phyloP scores from a whole-genome alignment of 2,797 vertebrate genomes.

The Distichodus sexfasciatus region DNA sequence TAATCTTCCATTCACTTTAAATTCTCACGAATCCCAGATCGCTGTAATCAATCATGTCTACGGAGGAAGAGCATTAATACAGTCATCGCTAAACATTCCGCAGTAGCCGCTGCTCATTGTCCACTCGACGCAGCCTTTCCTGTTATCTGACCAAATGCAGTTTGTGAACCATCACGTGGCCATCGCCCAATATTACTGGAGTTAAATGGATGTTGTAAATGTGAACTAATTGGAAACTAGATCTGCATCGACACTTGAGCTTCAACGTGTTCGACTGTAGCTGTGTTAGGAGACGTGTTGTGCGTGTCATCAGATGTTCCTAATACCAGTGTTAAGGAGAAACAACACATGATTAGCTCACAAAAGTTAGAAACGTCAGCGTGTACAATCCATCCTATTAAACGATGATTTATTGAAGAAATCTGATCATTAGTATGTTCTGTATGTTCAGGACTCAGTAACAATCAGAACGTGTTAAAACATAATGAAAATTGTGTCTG shows the following conservation, averaged over 20 bases:
- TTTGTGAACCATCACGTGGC: constrained; percentile 1
- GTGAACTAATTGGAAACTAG: neutral
- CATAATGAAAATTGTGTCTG: constrained; percentile 1
- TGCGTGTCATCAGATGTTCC: too few relatives aligned
- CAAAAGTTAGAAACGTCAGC: constrained; percentile 23
- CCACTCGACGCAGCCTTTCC: neutral
- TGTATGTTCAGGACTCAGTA: neutral
- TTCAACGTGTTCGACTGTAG: constrained; percentile 7
- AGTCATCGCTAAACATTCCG: neutral
- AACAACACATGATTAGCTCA: constrained; percentile 39
- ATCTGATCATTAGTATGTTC: neutral
- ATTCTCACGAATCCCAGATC: neutral
- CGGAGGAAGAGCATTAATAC: neutral
- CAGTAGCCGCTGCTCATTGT: neutral
- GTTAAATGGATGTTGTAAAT: neutral
- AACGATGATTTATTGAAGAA: constrained; percentile 10
- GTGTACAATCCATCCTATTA: constrained; percentile 9
- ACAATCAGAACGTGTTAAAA: neutral
- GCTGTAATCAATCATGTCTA: neutral
- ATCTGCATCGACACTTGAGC: neutral
- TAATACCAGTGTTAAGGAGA: constrained; percentile 30
- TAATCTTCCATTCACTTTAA: neutral
- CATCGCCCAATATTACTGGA: neutral
- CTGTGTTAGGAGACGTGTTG: neutral
- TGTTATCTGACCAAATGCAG: constrained; percentile 2